These are phyloP conservation scores for Pelochelys cantorii DNA, from an alignment of 2,797 vertebrate species.

Conservation along the genomic window DNA sequence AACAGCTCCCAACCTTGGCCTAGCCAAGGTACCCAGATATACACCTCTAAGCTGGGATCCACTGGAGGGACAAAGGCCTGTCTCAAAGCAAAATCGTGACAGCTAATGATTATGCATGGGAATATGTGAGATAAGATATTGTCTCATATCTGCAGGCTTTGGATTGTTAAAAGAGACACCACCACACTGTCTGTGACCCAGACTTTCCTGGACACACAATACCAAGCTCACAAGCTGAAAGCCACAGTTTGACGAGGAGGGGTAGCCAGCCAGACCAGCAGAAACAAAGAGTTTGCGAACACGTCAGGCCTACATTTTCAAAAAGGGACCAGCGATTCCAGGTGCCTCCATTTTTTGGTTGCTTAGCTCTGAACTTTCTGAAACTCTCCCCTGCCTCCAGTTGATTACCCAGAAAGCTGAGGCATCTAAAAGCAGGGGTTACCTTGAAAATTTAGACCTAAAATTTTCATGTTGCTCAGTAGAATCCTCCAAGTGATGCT, in stretches of 20 bases:
- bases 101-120: neutral
- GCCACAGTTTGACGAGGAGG: neutral
- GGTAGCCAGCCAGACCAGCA: accelerated
- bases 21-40: neutral
- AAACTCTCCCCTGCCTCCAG: neutral
- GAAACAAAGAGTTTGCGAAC: neutral
- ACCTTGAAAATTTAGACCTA: neutral
- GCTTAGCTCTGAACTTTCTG: accelerated
- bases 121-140: neutral
- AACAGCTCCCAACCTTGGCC: neutral
- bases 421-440: neutral
- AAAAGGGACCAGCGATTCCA: neutral
- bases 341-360: accelerated
- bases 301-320: neutral
- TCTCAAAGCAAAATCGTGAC: neutral
- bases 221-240: accelerated
- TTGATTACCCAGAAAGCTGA: accelerated
- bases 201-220: neutral
- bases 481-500: neutral
- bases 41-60: neutral
- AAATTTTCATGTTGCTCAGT: accelerated
- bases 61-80: neutral
- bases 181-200: neutral
- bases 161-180: neutral
- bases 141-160: neutral